Evolutionary conservation across 2,113 vertebrate genomes (phyloP), one percentile per base, ranked within the genome.

Genomic region (Seriola quinqueradiata): DNA sequence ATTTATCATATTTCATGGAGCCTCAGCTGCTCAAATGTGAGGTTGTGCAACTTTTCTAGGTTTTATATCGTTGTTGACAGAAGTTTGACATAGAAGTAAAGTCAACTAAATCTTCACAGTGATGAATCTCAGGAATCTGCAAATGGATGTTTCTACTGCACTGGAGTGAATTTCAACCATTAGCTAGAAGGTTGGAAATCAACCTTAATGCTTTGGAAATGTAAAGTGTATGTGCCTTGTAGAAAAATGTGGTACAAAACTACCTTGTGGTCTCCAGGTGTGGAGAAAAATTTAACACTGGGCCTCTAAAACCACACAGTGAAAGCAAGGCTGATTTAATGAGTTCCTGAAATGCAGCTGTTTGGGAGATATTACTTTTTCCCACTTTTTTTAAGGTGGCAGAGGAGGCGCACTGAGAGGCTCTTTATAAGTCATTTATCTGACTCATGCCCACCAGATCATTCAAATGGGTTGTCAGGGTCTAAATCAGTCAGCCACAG

Each of bases 391-490:
- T 42, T 42, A 42, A 85, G 75, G 55, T 59, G 55, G 42, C 65
- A 70, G 46, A 79, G 57, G 75, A 80, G 75, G 64, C 42, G 55
- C 54, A 34, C 42, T 0, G 23, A 57, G 25, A 40, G 66, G 60
- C 52, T 68, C 66, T 76, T 80, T 52, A 71, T 21, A 58, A 69
- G 82, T 67, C 66, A 78, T 82, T 72, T 76, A 86, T 77, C 58
- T 50, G 68, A 72, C 71, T 79, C 66, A 23, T 68, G 52, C 40
- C 44, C 85, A 55, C 59, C 55, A 75, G 79, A 78, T 85, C 82
- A 66, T 67, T 90, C 34, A 73, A 77, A 85, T 25, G n/a, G 57
- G 55, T 73, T 79, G 80, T 65, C 84, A 70, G 60, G 60, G 81
- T 69, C 70, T 23, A n/a, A 79, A 19, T 71, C 81, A 77, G 55